Percentiles rank a stretch among this genome's conserved stretches.
phyloP scores from a whole-genome alignment of 2,113 vertebrate species.

The Salvelinus alpinus region DNA sequence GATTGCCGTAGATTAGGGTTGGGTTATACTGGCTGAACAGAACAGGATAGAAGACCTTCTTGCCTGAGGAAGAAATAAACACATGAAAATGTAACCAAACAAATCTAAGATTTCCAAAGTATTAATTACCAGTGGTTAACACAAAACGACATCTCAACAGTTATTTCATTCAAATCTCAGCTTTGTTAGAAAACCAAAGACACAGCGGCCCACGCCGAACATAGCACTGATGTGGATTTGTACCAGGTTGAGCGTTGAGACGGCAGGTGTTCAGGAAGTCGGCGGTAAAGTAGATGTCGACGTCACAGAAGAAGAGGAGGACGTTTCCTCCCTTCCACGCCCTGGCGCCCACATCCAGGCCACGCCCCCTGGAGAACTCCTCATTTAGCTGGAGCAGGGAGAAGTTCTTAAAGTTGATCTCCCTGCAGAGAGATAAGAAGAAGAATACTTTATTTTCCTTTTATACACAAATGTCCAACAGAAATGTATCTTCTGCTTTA shows the following conservation, averaged over 20 bases:
- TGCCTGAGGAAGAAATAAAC: constrained; percentile 75
- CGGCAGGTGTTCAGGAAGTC: constrained; percentile 95
- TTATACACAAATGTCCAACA: too few species aligned
- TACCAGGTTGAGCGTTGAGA: constrained; percentile 91
- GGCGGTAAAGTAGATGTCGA: constrained; percentile 94
- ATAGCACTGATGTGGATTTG: not conserved
- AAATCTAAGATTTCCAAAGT: not conserved
- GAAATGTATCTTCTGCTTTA: too few species aligned
- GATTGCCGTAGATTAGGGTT: constrained; percentile 87
- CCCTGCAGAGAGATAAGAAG: constrained; percentile 67
- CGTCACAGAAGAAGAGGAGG: constrained; percentile 96
- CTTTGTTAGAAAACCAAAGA: too few species aligned
- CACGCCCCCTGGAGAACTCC: constrained; percentile 94
- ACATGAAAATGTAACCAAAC: constrained; percentile 12
- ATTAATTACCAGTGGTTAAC: too few species aligned
- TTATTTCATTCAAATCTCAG: too few species aligned
- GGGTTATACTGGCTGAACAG: constrained; percentile 99
- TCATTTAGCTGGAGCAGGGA: constrained; percentile 93
- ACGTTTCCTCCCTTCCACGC: constrained; percentile 93
- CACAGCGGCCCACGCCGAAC: too few species aligned
- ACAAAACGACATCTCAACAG: too few species aligned
- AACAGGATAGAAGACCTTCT: constrained; percentile 96
- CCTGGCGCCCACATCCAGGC: constrained; percentile 89
- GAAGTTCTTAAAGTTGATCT: constrained; percentile 90
- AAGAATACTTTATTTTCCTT: not conserved